phyloP scores from a whole-genome alignment of 2,888 invertebrate genomes.

The Apoderus coryli region DNA sequence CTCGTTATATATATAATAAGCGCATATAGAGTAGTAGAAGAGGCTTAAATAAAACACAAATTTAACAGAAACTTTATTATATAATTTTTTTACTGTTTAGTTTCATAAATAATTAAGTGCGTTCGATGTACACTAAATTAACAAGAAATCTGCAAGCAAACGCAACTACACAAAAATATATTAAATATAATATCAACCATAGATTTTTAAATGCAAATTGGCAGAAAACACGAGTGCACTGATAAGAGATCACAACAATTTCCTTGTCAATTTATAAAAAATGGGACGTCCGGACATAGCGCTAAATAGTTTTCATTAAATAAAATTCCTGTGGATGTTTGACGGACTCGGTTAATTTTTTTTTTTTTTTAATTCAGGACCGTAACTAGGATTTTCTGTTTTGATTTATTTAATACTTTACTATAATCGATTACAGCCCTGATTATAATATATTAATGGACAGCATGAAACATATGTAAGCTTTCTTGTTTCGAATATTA shows the following conservation, averaged over 20 bases:
- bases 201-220: conserved; percentile 21
- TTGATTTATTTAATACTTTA: no score
- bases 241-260: conserved; percentile 25
- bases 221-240: conserved; percentile 26
- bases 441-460: no score
- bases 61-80: conserved; percentile 27
- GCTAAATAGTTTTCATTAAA: conserved; percentile 12
- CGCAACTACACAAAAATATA: conserved; percentile 34
- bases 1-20: no score
- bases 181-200: conserved; percentile 24
- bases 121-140: conserved; percentile 34
- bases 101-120: conserved; percentile 29
- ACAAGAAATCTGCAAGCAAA: conserved; percentile 31
- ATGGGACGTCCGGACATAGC: conserved; percentile 21
- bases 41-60: conserved; percentile 13
- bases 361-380: no score
- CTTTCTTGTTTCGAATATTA: conserved; percentile 13
- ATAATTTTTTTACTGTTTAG: conserved; percentile 26
- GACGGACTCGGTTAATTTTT: conserved; percentile 28
- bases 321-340: conserved; percentile 22
- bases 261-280: conserved; percentile 19
- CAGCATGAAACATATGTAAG: conserved; percentile 31
- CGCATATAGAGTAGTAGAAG: conserved; percentile 3
- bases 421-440: no score
- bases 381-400: no score